Percentiles rank a stretch among this genome's conserved stretches.
Evolutionary conservation across 2,113 vertebrate species (phyloP).

Genomic region (Barnardius zonarius): DNA sequence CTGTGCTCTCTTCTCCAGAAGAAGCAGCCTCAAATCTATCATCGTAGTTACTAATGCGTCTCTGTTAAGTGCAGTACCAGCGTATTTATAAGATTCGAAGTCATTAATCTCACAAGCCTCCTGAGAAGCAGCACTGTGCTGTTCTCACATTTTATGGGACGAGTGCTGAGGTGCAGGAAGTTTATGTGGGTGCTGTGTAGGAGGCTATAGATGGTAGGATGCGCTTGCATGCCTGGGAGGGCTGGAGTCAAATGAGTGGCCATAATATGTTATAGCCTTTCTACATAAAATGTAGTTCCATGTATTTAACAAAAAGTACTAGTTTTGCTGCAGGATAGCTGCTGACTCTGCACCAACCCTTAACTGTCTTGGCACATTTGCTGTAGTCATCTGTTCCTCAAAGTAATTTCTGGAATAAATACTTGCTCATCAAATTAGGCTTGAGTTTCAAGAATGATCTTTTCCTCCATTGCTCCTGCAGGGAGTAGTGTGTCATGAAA

Average conservation of each 20-base stretch:
- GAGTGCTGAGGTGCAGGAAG: not conserved
- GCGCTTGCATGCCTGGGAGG: not conserved
- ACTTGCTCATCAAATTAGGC: not conserved
- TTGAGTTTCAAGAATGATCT: not conserved
- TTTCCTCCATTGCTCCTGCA: not conserved
- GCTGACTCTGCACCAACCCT: not conserved
- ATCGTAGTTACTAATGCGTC: not conserved
- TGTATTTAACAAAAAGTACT: not conserved
- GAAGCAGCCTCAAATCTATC: not conserved
- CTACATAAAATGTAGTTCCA: not conserved
- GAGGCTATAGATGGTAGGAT: not conserved
- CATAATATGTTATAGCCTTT: not conserved
- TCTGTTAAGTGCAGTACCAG: not conserved
- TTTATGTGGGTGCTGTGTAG: not conserved
- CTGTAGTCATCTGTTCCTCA: not conserved
- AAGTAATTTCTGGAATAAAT: conserved; percentile 12
- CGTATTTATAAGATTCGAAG: not conserved
- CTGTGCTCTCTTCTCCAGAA: not conserved
- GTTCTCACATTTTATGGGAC: not conserved
- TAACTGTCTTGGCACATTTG: not conserved
- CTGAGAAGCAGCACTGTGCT: rapidly evolving
- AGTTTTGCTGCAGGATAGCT: not conserved
- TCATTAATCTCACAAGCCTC: not conserved
- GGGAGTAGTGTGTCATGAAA: conserved; percentile 23
- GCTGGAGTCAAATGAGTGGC: not conserved